These are phyloP conservation scores for Chionomys nivalis DNA, from an alignment of 2,113 vertebrate genomes.

Conservation along the genomic window DNA sequence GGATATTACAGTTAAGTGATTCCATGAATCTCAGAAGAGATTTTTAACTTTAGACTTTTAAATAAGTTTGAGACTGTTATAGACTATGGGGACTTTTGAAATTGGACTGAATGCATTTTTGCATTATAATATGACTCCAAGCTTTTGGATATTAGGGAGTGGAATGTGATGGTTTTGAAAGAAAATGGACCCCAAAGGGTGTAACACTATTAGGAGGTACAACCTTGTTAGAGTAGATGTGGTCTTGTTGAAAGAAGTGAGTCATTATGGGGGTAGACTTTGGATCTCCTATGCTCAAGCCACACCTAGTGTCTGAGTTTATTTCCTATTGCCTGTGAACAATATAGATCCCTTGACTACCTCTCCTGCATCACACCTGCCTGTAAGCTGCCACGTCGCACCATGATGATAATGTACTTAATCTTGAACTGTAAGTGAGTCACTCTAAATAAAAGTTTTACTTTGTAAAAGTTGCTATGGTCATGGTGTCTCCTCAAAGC, in stretches of 20 bases:
- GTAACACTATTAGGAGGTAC: not conserved
- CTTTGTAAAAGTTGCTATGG: not conserved
- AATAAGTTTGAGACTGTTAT: not conserved
- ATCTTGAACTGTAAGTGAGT: not conserved
- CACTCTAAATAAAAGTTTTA: not conserved
- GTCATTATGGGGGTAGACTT: not conserved
- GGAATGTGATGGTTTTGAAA: not conserved
- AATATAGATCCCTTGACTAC: not conserved
- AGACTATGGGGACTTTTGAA: not conserved
- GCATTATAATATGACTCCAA: not conserved
- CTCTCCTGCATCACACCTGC: not conserved
- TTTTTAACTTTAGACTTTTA: not conserved
- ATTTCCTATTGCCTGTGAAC: not conserved
- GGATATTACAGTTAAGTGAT: not conserved
- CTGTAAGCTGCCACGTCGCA: not conserved
- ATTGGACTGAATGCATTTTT: not conserved
- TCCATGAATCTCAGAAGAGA: not conserved
- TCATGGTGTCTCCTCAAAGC: not conserved
- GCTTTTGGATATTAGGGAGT: not conserved
- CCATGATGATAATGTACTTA: not conserved
- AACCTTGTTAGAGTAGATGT: not conserved
- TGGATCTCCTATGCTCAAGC: not conserved
- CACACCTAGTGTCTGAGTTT: not conserved
- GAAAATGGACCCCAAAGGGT: not conserved
- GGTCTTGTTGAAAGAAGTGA: not conserved